Evolutionary conservation across 1,140 invertebrate species (phyloP), one percentile per base, ranked within the genome.

Genomic region (Procambarus clarkii): DNA sequence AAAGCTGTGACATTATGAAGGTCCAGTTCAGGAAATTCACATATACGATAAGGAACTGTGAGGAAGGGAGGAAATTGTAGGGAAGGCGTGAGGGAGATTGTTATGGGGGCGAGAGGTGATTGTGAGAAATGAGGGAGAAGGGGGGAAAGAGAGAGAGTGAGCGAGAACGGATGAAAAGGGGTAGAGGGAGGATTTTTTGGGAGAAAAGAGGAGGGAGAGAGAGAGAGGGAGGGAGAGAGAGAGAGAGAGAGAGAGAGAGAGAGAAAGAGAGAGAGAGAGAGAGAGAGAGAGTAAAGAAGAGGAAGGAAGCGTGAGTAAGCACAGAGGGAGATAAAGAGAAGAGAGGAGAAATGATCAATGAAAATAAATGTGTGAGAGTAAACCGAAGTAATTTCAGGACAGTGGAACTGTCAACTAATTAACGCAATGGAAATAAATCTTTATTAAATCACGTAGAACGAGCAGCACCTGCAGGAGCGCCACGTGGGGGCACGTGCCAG

Each of bases 1-100:
- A 24, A 74, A 74, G 69, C 60, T n/a, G 24, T 74, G 24, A 74
- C 24, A 74, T 74, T 74, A 74, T 34, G 69, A 74, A n/a, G 69
- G 69, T 34, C n/a, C 24, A 5, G 69, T 4, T 21, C 69, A 74
- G 69, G 77, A 79, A 79, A 79, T 82, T 60, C 80, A 34, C 46
- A 34, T 50, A 80, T 18, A 24, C 24, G 50, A 58, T 48, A 58
- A 60, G 50, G 50, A 21, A 60, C 50, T 15, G 21, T 21, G 54
- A 8, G 48, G 46, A 60, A 24, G 80, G 24, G 81, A 83, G 81
- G 58, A 34, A 34, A 44, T 69, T 64, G 44, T 74, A 74, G 45
- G 46, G 81, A 46, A 83, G 81, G 34, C 34, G 60, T 24, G 60
- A 83, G 81, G 58, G 81, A 80, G 50, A 48, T 50, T n/a, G 78